Evolutionary conservation across 2,797 vertebrate genomes (phyloP), one percentile per base, ranked within the genome.

Genomic region (Cyprinella venusta): DNA sequence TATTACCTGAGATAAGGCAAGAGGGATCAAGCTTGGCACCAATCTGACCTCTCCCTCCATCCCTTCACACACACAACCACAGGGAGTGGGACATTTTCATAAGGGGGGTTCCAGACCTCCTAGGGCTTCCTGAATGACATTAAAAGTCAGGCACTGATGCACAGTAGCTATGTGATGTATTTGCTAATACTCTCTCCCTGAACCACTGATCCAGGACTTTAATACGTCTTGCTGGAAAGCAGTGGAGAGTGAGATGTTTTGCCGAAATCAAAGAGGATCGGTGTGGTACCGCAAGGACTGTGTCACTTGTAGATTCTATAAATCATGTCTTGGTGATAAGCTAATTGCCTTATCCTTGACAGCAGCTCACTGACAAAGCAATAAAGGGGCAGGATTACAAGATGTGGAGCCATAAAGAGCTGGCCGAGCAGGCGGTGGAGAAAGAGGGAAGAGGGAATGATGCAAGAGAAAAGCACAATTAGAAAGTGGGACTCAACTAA

Each of bases 261-360:
- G 82, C 64, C 54, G 21, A 50, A 88, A 86, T 91, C 90, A 89
- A 83, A 89, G 80, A 61, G 63, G 67, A 81, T 16, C 24, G 82
- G 80, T 24, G 70, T 89, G 86, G 89, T 86, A 89, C 54, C 82
- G 84, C 87, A 80, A 83, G 89, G 87, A 78, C 91, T 92, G 89
- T 76, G 89, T 93, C 93, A 87, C 89, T 91, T 89, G 80, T 81
- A 88, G 74, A 84, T 92, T 94, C 94, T 92, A 91, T 94, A 95
- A 96, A 96, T 95, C 95, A 94, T 82, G 88, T 91, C 88, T 92
- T 89, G 81, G 84, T 89, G 94, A 96, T 96, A 94, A 95, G 95
- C 90, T 93, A 95, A 96, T 95, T 93, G 90, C 94, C 91, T 94
- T 95, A 95, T 94, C 95, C 95, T 96, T 96, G 95, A 96, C 93